phyloP scores from a whole-genome alignment of 2,888 invertebrate genomes.

The Eristalinus aeneus region DNA sequence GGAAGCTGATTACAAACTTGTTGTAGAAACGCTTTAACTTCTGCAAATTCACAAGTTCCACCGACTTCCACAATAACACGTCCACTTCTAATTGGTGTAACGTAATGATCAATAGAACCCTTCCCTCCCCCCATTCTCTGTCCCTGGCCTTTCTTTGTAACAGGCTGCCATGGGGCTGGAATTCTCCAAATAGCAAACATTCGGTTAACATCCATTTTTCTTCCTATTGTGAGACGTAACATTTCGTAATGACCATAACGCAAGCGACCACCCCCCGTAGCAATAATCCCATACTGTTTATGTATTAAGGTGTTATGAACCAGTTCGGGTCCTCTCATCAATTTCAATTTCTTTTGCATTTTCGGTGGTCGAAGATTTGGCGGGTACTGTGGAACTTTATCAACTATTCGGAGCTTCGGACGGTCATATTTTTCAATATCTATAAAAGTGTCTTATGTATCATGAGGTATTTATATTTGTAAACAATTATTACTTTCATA shows the following conservation, averaged over 20 bases:
- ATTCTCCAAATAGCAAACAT: constrained; percentile 98
- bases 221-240: constrained; percentile 88
- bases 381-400: constrained; percentile 88
- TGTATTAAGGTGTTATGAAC: constrained; percentile 92
- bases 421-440: constrained; percentile 88
- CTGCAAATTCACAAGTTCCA: constrained; percentile 92
- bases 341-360: constrained; percentile 90
- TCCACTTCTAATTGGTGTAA: constrained; percentile 94
- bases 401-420: constrained; percentile 86
- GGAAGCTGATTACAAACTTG: constrained; percentile 91
- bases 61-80: constrained; percentile 96
- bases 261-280: constrained; percentile 91
- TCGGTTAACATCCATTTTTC: constrained; percentile 88
- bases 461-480: background rate
- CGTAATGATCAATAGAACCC: constrained; percentile 96
- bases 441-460: constrained; percentile 75
- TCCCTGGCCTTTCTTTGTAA: constrained; percentile 94
- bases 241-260: constrained; percentile 92
- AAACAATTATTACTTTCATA: constrained; percentile 83
- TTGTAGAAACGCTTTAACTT: constrained; percentile 86
- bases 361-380: constrained; percentile 87
- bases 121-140: constrained; percentile 98
- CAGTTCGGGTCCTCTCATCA: constrained; percentile 94
- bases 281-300: constrained; percentile 96
- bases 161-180: constrained; percentile 97